Percentiles rank a stretch among this genome's conserved stretches.
Conservation (phyloP, 2,888 invertebrate species). For the Drosophila phalerata region DNA sequence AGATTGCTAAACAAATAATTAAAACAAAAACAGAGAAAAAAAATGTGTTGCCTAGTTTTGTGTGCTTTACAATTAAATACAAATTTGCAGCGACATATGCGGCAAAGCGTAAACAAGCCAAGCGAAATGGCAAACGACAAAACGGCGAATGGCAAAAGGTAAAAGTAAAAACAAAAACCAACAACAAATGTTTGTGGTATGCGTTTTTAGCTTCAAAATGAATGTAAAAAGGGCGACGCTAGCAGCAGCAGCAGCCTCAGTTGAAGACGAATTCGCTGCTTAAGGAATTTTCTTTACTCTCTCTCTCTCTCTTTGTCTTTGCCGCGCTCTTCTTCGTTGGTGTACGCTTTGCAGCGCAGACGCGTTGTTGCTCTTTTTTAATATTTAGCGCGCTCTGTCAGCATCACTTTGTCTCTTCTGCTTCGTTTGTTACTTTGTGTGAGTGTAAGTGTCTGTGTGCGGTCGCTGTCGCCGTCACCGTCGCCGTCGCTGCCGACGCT, state of each 20-base stretch:
- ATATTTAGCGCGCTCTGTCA: constrained; percentile 6
- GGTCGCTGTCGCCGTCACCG: constrained; percentile 32
- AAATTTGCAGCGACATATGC: constrained; percentile 76
- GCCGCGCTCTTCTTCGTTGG: constrained; percentile 55
- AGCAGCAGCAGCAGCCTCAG: constrained; percentile 21
- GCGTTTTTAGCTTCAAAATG: constrained; percentile 20
- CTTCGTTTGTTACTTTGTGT: constrained; percentile 18
- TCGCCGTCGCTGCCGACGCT: constrained; percentile 33
- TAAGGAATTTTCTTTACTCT: constrained; percentile 4
- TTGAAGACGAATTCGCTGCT: constrained; percentile 27
- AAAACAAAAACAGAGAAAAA: constrained; percentile 8
- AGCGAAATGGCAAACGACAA: constrained; percentile 35
- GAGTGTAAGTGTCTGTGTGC: constrained; percentile 25
- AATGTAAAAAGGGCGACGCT: constrained; percentile 60
- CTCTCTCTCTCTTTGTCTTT: constrained; percentile 3
- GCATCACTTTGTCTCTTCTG: constrained; percentile 1
- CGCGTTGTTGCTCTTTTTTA: constrained; percentile 41
- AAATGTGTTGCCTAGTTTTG: constrained; percentile 55
- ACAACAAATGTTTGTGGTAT: constrained; percentile 44
- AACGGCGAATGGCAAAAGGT: constrained; percentile 30
- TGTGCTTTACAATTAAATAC: constrained; percentile 69
- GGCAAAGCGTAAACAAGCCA: constrained; percentile 76
- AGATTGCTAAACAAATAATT: constrained; percentile 34
- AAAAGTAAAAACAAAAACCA: constrained; percentile 38
- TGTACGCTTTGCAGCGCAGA: constrained; percentile 57